phyloP scores from a whole-genome alignment of 2,113 vertebrate genomes.

The Antechinus flavipes region DNA sequence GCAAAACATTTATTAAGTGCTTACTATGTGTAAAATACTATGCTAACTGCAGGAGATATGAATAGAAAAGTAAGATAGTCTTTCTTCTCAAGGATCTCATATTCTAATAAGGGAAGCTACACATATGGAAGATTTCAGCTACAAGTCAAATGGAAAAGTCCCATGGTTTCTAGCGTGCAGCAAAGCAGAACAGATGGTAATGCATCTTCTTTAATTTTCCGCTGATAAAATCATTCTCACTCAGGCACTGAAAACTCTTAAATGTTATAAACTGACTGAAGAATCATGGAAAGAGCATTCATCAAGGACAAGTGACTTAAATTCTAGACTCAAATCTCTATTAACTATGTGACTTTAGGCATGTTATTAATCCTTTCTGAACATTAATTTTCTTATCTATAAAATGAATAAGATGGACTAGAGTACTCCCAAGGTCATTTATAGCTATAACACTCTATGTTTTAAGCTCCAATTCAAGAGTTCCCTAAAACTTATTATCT shows the following conservation, averaged over 20 bases:
- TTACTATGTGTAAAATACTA: neutral
- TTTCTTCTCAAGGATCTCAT: neutral
- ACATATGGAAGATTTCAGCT: neutral
- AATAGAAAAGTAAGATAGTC: neutral
- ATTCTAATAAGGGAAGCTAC: neutral
- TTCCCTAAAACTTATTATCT: neutral
- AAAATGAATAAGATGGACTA: neutral
- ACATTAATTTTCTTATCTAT: neutral
- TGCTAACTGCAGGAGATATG: neutral
- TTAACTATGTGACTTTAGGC: neutral
- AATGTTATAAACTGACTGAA: neutral
- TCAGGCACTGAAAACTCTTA: neutral
- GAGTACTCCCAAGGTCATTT: neutral
- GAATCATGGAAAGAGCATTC: neutral
- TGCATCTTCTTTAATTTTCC: neutral
- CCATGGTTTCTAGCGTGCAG: neutral
- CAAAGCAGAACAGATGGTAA: neutral
- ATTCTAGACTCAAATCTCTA: neutral
- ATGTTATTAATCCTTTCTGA: neutral
- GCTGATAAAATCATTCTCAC: neutral
- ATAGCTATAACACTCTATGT: neutral
- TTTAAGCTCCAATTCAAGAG: neutral
- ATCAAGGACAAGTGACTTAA: neutral
- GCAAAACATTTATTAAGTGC: neutral
- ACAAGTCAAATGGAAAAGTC: neutral